A percentile compares a stretch with the other conserved stretches of the same genome.
Evolutionary conservation across 1,140 invertebrate genomes (phyloP).

Genomic region (Drosophila repletoides): DNA sequence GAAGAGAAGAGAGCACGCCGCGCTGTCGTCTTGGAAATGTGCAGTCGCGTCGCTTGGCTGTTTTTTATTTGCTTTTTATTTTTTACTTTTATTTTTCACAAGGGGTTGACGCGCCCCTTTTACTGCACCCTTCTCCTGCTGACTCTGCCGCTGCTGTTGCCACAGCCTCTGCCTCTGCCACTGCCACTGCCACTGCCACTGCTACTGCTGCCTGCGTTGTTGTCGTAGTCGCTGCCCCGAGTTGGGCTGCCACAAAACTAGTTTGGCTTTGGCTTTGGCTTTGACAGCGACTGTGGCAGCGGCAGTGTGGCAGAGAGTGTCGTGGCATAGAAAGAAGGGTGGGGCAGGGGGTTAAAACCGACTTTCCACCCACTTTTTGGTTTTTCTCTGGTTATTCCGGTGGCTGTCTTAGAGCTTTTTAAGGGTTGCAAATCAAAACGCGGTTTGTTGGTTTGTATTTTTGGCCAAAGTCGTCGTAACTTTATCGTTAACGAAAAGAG

Average conservation of each 20-base stretch:
- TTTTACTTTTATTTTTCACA: not conserved
- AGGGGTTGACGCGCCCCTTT: slow-evolving; percentile 15
- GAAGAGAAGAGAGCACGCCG: slow-evolving; percentile 5
- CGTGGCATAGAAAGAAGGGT: slow-evolving; percentile 8
- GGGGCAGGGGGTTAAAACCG: too few species aligned
- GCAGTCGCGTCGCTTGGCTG: slow-evolving; percentile 20
- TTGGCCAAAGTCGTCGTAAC: slow-evolving; percentile 77
- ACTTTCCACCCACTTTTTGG: slow-evolving; percentile 78
- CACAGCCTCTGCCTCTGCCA: too few species aligned
- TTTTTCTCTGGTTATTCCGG: slow-evolving; percentile 59
- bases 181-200: too few species aligned
- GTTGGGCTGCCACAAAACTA: slow-evolving; percentile 67
- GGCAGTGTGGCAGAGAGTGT: slow-evolving; percentile 21
- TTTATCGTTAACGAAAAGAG: slow-evolving; percentile 44
- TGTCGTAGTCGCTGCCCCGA: slow-evolving; percentile 55
- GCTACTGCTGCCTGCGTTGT: not conserved
- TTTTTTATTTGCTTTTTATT: slow-evolving; percentile 3
- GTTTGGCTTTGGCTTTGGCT: slow-evolving; percentile 72
- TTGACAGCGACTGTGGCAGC: slow-evolving; percentile 19
- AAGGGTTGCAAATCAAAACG: slow-evolving; percentile 81
- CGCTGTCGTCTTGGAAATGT: slow-evolving; percentile 36
- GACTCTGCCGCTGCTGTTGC: too few species aligned
- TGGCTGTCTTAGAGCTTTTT: slow-evolving; percentile 65
- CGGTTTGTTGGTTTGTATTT: slow-evolving; percentile 81
- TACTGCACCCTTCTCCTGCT: not conserved